Conservation (phyloP, 2,113 vertebrate genomes). For the Elaphurus davidianus region DNA sequence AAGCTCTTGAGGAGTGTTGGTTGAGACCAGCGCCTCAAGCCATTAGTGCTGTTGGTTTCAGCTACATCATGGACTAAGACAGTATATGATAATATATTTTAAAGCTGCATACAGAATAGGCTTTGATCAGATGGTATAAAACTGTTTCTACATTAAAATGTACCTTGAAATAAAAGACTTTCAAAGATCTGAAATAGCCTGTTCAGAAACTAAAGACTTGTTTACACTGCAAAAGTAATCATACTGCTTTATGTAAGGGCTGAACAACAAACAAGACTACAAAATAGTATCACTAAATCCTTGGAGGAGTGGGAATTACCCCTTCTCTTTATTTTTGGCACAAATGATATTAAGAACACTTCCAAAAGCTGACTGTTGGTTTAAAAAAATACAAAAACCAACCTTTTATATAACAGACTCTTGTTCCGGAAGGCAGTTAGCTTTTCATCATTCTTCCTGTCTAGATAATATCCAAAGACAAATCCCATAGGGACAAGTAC, state of each 20-base stretch:
- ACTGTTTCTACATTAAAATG: not conserved
- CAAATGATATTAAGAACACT: not conserved
- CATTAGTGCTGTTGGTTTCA: not conserved
- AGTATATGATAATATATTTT: not conserved
- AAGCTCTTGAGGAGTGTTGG: not conserved
- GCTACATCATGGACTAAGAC: not conserved
- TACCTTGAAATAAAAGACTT: not conserved
- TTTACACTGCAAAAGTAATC: not conserved
- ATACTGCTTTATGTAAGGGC: not conserved
- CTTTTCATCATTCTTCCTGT: slow-evolving; percentile 87
- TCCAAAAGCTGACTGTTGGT: not conserved
- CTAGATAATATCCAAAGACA: slow-evolving; percentile 89
- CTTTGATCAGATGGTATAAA: not conserved
- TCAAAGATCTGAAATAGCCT: not conserved
- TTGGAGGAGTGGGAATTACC: not conserved
- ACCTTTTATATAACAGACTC: slow-evolving; percentile 92
- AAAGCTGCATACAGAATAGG: not conserved
- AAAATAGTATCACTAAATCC: not conserved
- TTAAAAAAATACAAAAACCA: slow-evolving; percentile 30
- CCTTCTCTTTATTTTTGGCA: not conserved
- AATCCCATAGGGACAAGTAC: slow-evolving; percentile 91
- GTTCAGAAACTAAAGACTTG: not conserved
- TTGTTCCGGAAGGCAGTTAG: slow-evolving; percentile 92
- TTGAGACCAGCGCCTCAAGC: not conserved
- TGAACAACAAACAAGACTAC: not conserved